Conservation (phyloP, 2,797 vertebrate species). For the Falco concolor region DNA sequence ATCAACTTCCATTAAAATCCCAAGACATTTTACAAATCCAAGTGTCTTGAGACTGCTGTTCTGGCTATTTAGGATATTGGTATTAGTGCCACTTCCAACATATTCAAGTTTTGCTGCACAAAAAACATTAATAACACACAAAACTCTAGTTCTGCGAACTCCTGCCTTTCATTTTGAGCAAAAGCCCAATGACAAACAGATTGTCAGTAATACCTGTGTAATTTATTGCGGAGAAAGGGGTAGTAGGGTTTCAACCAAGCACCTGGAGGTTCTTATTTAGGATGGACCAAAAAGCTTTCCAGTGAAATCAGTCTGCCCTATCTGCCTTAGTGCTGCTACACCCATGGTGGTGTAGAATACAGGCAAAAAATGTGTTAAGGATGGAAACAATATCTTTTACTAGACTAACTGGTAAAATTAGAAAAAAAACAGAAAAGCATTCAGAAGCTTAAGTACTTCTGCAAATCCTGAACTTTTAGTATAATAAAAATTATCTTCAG, state of each 20-base stretch:
- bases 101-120: neutral
- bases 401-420: neutral
- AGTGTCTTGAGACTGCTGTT: neutral
- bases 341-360: neutral
- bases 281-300: neutral
- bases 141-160: neutral
- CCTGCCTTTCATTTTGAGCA: neutral
- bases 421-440: neutral
- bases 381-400: neutral
- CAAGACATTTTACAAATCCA: neutral
- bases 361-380: neutral
- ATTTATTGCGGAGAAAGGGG: neutral
- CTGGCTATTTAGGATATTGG: neutral
- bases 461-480: neutral
- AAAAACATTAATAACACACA: neutral
- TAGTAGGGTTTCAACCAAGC: neutral
- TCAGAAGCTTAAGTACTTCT: neutral
- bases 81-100: neutral
- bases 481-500: neutral
- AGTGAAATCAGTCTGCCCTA: neutral
- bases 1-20: neutral
- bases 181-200: neutral
- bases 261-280: neutral
- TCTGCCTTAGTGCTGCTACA: neutral
- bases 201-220: neutral